These are phyloP conservation scores for Todiramphus saurophagus DNA, from an alignment of 2,113 vertebrate genomes.

Conservation along the genomic window DNA sequence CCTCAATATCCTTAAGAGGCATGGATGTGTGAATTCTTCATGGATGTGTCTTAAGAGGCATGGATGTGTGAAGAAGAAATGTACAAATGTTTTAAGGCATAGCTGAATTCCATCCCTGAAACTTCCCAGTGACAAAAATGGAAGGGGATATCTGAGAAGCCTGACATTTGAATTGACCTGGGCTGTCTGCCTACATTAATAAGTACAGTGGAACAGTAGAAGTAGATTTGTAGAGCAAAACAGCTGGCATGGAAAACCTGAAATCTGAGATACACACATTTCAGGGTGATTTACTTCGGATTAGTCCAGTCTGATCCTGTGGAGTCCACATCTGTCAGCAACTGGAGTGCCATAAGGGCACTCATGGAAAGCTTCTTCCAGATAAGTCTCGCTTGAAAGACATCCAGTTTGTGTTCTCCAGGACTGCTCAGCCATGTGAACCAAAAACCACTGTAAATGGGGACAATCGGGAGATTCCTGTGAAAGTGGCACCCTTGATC, in stretches of 20 bases:
- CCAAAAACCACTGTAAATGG: neutral
- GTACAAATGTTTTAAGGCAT: neutral
- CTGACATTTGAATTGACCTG: neutral
- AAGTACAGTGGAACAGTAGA: neutral
- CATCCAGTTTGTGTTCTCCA: neutral
- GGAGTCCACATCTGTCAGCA: accelerated
- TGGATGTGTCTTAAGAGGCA: neutral
- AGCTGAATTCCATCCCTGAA: neutral
- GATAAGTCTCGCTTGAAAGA: neutral
- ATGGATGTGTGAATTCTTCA: too few relatives aligned
- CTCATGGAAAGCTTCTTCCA: neutral
- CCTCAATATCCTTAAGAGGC: too few relatives aligned
- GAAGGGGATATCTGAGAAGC: neutral
- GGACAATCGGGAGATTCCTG: neutral
- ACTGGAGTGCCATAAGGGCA: neutral
- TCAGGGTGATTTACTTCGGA: neutral
- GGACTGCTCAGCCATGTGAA: neutral
- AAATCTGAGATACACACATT: neutral
- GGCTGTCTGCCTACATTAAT: neutral
- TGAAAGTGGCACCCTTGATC: neutral
- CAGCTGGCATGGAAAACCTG: neutral
- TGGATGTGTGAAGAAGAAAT: neutral
- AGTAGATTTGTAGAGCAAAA: neutral
- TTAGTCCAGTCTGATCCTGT: neutral
- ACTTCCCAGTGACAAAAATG: neutral